Base-by-base conservation (phyloP, 1,140 invertebrate genomes). In the Hermetia illucens region DNA sequence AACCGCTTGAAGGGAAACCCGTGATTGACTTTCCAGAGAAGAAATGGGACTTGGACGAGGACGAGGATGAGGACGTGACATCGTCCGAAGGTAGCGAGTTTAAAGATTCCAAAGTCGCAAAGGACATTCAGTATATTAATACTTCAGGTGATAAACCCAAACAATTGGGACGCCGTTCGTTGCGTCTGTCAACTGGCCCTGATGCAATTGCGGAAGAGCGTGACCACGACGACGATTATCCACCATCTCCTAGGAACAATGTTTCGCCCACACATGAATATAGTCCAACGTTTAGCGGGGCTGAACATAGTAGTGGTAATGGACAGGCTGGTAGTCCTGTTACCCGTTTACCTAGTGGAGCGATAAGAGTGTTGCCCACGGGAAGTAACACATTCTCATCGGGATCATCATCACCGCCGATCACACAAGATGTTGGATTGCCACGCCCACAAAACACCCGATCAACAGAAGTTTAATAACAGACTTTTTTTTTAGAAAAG, bases 21-120 rank as follows among this genome's bases (percentile, higher is more conserved):
- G 65, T 78, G 42, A 66, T 73, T 44, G 77, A 83, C 40, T 87
- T 87, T 61, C 79, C 82, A 45, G 74, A 79, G 37, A 84, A 85
- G 63, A 70, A 74, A 35, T 81, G 77, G 74, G 82, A 85, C 59
- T 55, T 82, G 34, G 75, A 69, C 37, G n/a, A n/a, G n/a, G 70
- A 76, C 48, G 71, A 75, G 55, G 74, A 77, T 46, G 55, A 58
- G 44, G 63, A 70, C 8, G 61, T 65, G 36, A 69, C 67, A 16
- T 64, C 66, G 13, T 69, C 68, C 21, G 70, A 70, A 44, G 70
- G 69, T 53, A 65, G 69, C 40, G 66, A 70, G 46, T 69, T 64
- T 47, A 70, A 65, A 50, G 56, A 63, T 53, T 61, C 68, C 36
- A 67, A 69, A 49, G 58, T 66, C 24, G 68, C 71, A 39, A 72